These are phyloP conservation scores for Onychomys arenicola DNA, from an alignment of 2,797 vertebrate species.

Conservation along the genomic window DNA sequence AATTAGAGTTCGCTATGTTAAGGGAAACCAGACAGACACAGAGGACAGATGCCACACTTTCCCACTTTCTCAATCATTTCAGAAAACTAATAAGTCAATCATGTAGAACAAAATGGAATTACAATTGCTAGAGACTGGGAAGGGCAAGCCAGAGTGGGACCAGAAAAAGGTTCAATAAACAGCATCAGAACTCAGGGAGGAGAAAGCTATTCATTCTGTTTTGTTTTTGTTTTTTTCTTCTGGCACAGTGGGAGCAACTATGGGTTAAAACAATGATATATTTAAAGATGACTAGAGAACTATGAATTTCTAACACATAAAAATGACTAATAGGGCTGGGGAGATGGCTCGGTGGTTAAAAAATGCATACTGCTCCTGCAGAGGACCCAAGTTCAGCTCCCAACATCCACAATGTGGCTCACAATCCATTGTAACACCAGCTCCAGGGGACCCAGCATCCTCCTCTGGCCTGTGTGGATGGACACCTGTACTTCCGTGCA, in stretches of 20 bases:
- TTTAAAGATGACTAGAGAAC: neutral
- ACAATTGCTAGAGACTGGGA: neutral
- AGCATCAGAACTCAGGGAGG: neutral
- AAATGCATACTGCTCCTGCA: neutral
- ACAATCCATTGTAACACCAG: neutral
- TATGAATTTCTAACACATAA: neutral
- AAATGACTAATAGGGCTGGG: neutral
- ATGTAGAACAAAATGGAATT: neutral
- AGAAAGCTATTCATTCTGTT: neutral
- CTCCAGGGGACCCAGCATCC: neutral
- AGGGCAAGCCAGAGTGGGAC: too few species aligned
- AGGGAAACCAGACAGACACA: neutral
- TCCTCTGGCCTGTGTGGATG: neutral
- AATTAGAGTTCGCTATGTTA: neutral
- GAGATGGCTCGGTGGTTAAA: neutral
- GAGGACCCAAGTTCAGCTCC: neutral
- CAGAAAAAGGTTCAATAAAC: neutral
- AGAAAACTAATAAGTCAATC: neutral
- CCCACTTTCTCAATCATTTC: neutral
- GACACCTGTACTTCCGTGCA: neutral
- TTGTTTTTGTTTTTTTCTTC: neutral
- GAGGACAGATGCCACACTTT: neutral
- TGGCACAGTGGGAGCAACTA: neutral
- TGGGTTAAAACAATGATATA: neutral
- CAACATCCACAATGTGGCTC: neutral